A percentile compares a stretch with the other conserved stretches of the same genome.
Evolutionary conservation across 2,797 vertebrate species (phyloP).

Genomic region (Darevskia nairensis): DNA sequence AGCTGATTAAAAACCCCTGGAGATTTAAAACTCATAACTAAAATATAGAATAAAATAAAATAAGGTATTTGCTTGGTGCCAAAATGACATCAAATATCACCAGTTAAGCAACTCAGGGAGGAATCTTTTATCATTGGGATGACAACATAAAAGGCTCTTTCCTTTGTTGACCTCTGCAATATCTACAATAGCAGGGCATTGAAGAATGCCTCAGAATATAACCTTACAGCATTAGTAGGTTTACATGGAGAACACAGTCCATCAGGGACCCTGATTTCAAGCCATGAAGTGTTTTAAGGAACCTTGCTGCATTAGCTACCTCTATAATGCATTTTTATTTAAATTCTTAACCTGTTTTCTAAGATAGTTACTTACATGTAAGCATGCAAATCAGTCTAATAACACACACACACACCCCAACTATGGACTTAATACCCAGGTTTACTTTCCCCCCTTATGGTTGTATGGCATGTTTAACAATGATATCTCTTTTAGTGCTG

Average conservation of each 20-base stretch:
- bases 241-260: background rate
- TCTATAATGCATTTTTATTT: background rate
- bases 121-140: no score
- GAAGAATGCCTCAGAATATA: background rate
- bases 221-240: background rate
- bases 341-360: conserved; percentile 37
- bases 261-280: background rate
- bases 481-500: conserved; percentile 21
- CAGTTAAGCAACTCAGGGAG: no score
- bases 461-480: conserved; percentile 47
- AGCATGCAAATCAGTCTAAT: background rate
- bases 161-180: background rate
- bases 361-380: background rate
- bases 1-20: no score
- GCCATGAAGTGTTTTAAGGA: background rate
- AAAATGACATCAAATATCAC: no score
- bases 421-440: conserved; percentile 41
- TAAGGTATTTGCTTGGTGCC: no score
- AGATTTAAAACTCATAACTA: no score
- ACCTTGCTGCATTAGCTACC: no score
- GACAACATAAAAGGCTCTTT: background rate
- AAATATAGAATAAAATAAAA: no score
- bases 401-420: background rate
- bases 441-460: conserved; percentile 31
- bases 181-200: background rate